phyloP scores from a whole-genome alignment of 2,797 vertebrate species.

The Epinephelus coioides region DNA sequence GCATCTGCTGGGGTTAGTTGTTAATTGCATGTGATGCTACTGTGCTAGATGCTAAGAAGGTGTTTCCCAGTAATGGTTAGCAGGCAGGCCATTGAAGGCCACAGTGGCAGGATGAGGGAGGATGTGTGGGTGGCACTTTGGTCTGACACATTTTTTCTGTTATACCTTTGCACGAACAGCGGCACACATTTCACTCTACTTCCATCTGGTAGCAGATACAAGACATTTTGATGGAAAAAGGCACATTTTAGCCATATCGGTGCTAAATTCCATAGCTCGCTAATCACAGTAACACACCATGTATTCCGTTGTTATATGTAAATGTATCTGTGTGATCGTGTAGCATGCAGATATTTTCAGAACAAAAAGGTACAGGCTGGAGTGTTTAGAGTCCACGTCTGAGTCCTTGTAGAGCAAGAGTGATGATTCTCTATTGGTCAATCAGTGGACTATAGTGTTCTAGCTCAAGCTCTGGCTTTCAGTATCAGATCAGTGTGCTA shows the following conservation, averaged over 20 bases:
- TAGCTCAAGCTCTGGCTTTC: too few relatives aligned
- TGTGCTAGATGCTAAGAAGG: slow-evolving; percentile 47
- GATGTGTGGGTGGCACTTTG: slow-evolving; percentile 65
- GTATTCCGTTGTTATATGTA: not conserved
- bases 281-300: not conserved
- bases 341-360: too few relatives aligned
- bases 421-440: too few relatives aligned
- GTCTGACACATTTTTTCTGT: slow-evolving; percentile 64
- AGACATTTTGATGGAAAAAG: not conserved
- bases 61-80: slow-evolving; percentile 63
- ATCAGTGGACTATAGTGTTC: too few relatives aligned
- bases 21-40: slow-evolving; percentile 40
- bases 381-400: too few relatives aligned
- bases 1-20: slow-evolving; percentile 32
- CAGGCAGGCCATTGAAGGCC: slow-evolving; percentile 52
- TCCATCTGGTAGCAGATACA: not conserved
- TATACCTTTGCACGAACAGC: slow-evolving; percentile 38
- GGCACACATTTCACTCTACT: not conserved
- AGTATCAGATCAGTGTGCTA: too few relatives aligned
- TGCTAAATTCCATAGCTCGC: not conserved
- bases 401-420: too few relatives aligned
- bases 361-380: too few relatives aligned
- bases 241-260: not conserved
- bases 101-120: slow-evolving; percentile 57
- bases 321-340: not conserved